phyloP scores from a whole-genome alignment of 2,113 vertebrate species.

The Petromus typicus region DNA sequence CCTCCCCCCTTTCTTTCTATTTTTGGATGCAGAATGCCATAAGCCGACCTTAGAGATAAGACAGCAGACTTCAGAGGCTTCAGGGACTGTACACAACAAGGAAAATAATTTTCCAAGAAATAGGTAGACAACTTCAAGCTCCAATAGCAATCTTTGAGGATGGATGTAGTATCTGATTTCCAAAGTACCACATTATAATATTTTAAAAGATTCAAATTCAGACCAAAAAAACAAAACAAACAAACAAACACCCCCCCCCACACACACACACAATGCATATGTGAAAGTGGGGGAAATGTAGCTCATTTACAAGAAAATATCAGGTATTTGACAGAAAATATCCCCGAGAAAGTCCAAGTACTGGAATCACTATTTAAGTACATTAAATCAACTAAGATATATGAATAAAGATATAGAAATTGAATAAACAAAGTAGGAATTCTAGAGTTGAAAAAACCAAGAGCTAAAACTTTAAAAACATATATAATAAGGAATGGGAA shows the following conservation, averaged over 20 bases:
- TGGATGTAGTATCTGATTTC: background rate
- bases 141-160: background rate
- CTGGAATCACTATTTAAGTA: background rate
- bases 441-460: background rate
- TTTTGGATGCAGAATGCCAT: background rate
- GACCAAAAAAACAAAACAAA: background rate
- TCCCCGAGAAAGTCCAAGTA: background rate
- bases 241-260: too few relatives aligned
- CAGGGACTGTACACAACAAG: background rate
- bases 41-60: background rate
- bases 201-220: background rate
- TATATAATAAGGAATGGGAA: background rate
- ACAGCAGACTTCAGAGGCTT: background rate
- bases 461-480: background rate
- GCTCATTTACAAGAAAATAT: background rate
- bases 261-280: background rate
- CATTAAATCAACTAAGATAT: background rate
- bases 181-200: background rate
- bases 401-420: background rate
- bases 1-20: background rate
- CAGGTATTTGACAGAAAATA: background rate
- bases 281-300: background rate
- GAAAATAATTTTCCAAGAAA: background rate
- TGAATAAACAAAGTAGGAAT: background rate
- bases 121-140: background rate